phyloP scores from a whole-genome alignment of 2,888 invertebrate genomes.

The Conops quadrifasciatus region DNA sequence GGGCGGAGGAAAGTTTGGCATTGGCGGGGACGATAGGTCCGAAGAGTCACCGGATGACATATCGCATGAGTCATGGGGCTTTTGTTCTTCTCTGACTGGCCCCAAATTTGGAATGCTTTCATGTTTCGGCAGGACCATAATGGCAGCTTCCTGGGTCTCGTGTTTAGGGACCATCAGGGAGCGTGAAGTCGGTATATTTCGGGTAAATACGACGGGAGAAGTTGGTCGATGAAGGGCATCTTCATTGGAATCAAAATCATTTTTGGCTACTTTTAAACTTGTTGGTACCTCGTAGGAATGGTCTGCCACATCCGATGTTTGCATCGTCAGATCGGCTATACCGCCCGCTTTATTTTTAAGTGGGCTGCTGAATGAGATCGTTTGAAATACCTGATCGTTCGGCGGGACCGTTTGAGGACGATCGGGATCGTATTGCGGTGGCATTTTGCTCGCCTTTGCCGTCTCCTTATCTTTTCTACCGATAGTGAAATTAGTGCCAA shows the following conservation, averaged over 20 bases:
- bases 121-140: constrained; percentile 42
- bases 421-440: constrained; percentile 51
- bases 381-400: constrained; percentile 61
- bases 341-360: constrained; percentile 54
- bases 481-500: constrained; percentile 56
- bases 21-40: constrained; percentile 52
- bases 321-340: constrained; percentile 50
- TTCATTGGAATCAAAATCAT: constrained; percentile 52
- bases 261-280: constrained; percentile 47
- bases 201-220: constrained; percentile 31
- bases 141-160: constrained; percentile 46
- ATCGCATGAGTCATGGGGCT: constrained; percentile 41
- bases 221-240: constrained; percentile 52
- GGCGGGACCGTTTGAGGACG: constrained; percentile 62
- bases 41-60: constrained; percentile 48
- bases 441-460: constrained; percentile 33
- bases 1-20: constrained; percentile 63
- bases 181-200: constrained; percentile 42
- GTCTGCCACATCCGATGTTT: constrained; percentile 42
- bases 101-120: constrained; percentile 42
- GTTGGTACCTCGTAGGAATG: constrained; percentile 61
- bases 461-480: constrained; percentile 46
- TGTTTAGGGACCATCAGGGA: constrained; percentile 48
- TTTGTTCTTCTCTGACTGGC: constrained; percentile 33
- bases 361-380: constrained; percentile 63